Evolutionary conservation across 2,797 vertebrate species (phyloP).

Genomic region (Spea hammondii): DNA sequence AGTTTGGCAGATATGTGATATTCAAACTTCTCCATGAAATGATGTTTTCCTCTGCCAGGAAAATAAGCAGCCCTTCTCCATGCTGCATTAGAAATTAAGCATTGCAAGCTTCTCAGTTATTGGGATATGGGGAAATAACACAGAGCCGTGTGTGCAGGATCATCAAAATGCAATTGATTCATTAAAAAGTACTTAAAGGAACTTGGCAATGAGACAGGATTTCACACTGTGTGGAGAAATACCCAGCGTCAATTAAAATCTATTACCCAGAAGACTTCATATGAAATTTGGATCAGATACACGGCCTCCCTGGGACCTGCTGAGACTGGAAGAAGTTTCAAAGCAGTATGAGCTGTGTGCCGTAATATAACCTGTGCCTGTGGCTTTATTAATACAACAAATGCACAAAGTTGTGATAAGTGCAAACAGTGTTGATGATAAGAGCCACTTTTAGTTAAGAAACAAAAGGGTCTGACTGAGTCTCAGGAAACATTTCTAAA

Average conservation of each 20-base stretch:
- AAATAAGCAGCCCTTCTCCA: background rate
- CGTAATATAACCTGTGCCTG: conserved; percentile 21
- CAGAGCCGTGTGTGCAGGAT: conserved; percentile 35
- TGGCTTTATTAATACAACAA: conserved; percentile 34
- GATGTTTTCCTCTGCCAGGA: background rate
- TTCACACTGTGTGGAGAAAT: conserved; percentile 39
- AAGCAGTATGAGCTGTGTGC: conserved; percentile 36
- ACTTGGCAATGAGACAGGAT: conserved; percentile 47
- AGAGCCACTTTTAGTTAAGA: background rate
- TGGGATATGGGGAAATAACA: conserved; percentile 8
- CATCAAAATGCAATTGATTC: conserved; percentile 51
- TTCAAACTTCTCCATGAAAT: background rate
- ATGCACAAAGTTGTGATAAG: conserved; percentile 8
- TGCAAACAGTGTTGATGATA: background rate
- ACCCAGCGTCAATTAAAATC: conserved; percentile 45
- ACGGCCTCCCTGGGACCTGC: conserved; percentile 23
- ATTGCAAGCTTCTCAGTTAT: conserved; percentile 3
- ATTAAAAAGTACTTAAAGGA: conserved; percentile 49
- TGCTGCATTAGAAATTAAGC: conserved; percentile 30
- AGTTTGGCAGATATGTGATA: too few species aligned
- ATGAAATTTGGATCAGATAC: conserved; percentile 41
- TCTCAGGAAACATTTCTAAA: background rate
- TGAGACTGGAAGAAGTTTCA: conserved; percentile 33
- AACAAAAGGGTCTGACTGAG: background rate
- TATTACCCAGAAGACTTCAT: conserved; percentile 43